phyloP scores from a whole-genome alignment of 1,140 invertebrate genomes.

The Ylistrum balloti region DNA sequence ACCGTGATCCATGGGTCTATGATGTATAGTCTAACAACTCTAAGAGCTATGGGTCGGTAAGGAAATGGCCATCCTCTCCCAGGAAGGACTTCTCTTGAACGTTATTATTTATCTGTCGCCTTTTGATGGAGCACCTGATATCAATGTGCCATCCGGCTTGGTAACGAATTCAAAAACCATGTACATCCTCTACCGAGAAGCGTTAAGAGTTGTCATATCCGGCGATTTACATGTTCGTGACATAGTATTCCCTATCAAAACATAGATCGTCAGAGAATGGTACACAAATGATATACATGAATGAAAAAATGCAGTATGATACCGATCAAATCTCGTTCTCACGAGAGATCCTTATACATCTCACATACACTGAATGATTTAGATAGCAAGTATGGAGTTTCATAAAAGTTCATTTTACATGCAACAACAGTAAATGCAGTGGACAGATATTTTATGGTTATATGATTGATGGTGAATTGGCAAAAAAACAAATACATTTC shows the following conservation, averaged over 20 bases:
- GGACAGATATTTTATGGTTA: not conserved
- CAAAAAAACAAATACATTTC: not conserved
- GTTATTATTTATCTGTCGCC: constrained; percentile 33
- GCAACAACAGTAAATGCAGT: not conserved
- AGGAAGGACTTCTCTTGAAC: not conserved
- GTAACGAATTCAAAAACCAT: not conserved
- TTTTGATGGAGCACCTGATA: constrained; percentile 24
- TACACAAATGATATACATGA: not conserved
- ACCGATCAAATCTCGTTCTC: not conserved
- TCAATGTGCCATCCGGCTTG: constrained; percentile 11
- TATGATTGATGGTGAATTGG: not conserved
- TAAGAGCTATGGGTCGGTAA: not conserved
- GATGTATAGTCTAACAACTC: not conserved
- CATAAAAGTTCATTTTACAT: not conserved
- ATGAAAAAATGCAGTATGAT: not conserved
- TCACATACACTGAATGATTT: not conserved
- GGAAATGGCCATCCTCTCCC: not conserved
- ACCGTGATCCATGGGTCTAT: not conserved
- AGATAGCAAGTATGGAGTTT: not conserved
- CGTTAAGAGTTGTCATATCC: constrained; percentile 38
- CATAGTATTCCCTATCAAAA: not conserved
- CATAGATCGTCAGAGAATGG: not conserved
- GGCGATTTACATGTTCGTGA: constrained; percentile 33
- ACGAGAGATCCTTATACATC: not conserved
- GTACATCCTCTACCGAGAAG: constrained; percentile 29